phyloP scores from a whole-genome alignment of 2,888 invertebrate genomes.

The Ferdinandea cuprea region DNA sequence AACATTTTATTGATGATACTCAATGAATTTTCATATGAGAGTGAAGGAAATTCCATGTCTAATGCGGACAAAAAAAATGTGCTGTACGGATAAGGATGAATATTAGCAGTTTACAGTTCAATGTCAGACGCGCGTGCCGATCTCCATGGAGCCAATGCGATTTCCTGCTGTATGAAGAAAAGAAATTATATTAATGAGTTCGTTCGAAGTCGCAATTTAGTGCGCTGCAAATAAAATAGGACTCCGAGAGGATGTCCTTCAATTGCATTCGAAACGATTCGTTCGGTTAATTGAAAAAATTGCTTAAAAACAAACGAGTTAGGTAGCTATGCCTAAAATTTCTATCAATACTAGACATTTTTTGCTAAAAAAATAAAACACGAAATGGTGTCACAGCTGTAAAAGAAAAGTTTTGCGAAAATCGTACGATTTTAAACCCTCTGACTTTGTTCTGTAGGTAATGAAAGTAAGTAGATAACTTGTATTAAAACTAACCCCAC shows the following conservation, averaged over 20 bases:
- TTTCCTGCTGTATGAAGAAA: background rate
- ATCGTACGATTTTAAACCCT: too few relatives aligned
- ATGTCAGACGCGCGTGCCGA: slow-evolving; percentile 15
- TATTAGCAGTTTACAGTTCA: slow-evolving; percentile 14
- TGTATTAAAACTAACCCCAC: too few relatives aligned
- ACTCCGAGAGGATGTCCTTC: background rate
- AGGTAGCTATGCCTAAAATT: too few relatives aligned
- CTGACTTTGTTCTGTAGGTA: too few relatives aligned
- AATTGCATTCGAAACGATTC: too few relatives aligned
- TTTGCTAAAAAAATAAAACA: too few relatives aligned
- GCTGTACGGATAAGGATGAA: background rate
- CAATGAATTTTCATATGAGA: slow-evolving; percentile 18
- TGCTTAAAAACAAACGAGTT: too few relatives aligned
- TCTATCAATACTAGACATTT: too few relatives aligned
- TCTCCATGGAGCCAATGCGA: background rate
- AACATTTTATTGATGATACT: background rate
- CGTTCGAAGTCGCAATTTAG: background rate
- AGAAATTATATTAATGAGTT: background rate
- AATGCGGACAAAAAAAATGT: background rate
- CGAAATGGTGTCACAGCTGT: too few relatives aligned
- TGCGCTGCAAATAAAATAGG: background rate
- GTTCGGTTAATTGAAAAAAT: too few relatives aligned
- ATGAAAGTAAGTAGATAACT: too few relatives aligned
- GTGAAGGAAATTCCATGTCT: slow-evolving; percentile 13
- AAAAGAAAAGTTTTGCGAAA: too few relatives aligned